A percentile compares a stretch with the other conserved stretches of the same genome.
phyloP scores from a whole-genome alignment of 1,140 invertebrate species.

The Aphaenogaster ashmeadi region DNA sequence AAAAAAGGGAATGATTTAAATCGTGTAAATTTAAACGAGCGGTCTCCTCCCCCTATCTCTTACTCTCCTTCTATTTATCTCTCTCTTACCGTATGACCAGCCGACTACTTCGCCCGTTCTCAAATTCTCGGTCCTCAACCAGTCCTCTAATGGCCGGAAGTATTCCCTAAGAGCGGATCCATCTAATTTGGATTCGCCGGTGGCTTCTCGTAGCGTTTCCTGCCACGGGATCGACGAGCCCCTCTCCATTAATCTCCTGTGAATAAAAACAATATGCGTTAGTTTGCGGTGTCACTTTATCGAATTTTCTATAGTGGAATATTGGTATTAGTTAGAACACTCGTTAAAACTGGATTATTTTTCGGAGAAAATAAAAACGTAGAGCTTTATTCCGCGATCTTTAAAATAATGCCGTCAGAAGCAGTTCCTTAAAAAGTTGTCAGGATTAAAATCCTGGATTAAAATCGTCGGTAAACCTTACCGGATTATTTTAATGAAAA shows the following conservation, averaged over 20 bases:
- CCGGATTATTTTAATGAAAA: neutral
- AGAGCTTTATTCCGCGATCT: neutral
- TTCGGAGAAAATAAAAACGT: neutral
- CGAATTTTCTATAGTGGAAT: neutral
- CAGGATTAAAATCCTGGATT: neutral
- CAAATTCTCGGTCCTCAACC: constrained; percentile 94
- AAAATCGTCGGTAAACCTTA: neutral
- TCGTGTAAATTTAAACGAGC: constrained; percentile 1
- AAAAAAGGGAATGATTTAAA: neutral
- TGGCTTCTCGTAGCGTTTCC: constrained; percentile 93
- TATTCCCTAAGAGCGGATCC: constrained; percentile 96
- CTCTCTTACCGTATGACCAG: constrained; percentile 92
- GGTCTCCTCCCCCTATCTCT: neutral
- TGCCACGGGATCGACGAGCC: constrained; percentile 96
- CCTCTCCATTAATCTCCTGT: constrained; percentile 93
- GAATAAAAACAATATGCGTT: constrained; percentile 70
- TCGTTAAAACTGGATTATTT: neutral
- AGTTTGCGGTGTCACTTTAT: neutral
- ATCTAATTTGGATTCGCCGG: constrained; percentile 92
- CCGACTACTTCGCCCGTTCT: constrained; percentile 93
- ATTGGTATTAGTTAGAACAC: neutral
- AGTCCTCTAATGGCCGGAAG: constrained; percentile 96
- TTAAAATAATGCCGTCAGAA: neutral
- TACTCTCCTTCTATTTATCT: too few species aligned
- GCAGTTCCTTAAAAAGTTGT: neutral